Evolutionary conservation across 2,797 vertebrate genomes (phyloP).

Genomic region (Pagetopsis macropterus): DNA sequence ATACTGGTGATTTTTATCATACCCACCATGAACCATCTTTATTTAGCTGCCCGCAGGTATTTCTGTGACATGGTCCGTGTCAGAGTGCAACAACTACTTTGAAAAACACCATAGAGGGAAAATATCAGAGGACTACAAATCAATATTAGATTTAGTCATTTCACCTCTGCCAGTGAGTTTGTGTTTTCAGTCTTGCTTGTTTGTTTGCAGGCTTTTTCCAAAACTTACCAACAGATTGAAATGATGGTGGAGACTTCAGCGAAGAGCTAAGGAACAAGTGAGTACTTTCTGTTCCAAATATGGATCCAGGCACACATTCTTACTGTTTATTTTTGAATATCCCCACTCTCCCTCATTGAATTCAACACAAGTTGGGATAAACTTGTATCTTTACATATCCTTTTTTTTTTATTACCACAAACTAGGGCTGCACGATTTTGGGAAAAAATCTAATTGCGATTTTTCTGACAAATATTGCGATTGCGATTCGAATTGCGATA

Average conservation of each 20-base stretch:
- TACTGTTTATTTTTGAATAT: not conserved
- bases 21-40: not conserved
- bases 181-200: slow-evolving; percentile 11
- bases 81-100: slow-evolving; percentile 16
- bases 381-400: no score
- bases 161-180: slow-evolving; percentile 21
- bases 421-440: no score
- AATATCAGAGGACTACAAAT: slow-evolving; percentile 32
- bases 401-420: no score
- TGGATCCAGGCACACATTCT: not conserved
- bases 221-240: slow-evolving; percentile 35
- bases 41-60: not conserved
- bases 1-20: not conserved
- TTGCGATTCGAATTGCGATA: no score
- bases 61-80: not conserved
- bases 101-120: slow-evolving; percentile 17
- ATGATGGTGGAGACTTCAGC: slow-evolving; percentile 3
- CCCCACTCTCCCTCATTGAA: no score
- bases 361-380: no score
- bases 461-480: no score
- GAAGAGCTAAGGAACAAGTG: slow-evolving; percentile 15
- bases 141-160: slow-evolving; percentile 23
- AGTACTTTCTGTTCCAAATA: slow-evolving; percentile 16
- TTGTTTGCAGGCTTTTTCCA: slow-evolving; percentile 28
- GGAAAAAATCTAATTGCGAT: no score